Percentiles rank a stretch among this genome's conserved stretches.
Conservation (phyloP, 2,113 vertebrate species). For the Brachypodius melanocephalos region DNA sequence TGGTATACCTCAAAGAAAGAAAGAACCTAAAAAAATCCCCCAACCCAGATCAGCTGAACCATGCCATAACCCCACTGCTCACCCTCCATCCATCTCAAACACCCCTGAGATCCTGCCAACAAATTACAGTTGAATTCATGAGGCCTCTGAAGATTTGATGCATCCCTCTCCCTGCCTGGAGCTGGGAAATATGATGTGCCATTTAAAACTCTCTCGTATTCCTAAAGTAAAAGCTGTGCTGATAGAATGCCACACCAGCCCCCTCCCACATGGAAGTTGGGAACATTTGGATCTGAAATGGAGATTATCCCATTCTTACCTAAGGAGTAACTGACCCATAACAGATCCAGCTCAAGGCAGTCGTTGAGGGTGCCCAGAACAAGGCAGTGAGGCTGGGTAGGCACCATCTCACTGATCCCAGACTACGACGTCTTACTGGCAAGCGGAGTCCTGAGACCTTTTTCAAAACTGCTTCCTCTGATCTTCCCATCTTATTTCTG, state of each 20-base stretch:
- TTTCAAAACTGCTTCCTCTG: rapidly evolving
- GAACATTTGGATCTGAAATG: neutral
- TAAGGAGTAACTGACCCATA: rapidly evolving
- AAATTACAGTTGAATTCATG: rapidly evolving
- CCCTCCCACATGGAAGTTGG: neutral
- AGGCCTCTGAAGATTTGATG: rapidly evolving
- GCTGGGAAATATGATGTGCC: rapidly evolving
- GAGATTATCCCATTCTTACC: neutral
- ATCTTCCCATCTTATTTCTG: neutral
- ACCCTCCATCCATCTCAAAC: neutral
- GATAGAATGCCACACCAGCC: neutral
- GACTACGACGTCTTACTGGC: neutral
- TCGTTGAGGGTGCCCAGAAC: neutral
- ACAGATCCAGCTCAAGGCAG: neutral
- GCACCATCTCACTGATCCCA: neutral
- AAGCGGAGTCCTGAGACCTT: neutral
- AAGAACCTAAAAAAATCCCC: neutral
- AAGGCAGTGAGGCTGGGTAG: neutral
- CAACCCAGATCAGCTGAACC: neutral
- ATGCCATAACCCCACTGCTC: neutral
- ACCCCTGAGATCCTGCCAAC: neutral
- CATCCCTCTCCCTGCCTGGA: neutral
- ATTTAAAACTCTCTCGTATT: neutral
- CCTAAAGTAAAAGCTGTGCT: neutral
- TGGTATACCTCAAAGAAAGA: neutral